These are phyloP conservation scores for Hoplostethus atlanticus DNA, from an alignment of 2,797 vertebrate genomes.

Conservation along the genomic window DNA sequence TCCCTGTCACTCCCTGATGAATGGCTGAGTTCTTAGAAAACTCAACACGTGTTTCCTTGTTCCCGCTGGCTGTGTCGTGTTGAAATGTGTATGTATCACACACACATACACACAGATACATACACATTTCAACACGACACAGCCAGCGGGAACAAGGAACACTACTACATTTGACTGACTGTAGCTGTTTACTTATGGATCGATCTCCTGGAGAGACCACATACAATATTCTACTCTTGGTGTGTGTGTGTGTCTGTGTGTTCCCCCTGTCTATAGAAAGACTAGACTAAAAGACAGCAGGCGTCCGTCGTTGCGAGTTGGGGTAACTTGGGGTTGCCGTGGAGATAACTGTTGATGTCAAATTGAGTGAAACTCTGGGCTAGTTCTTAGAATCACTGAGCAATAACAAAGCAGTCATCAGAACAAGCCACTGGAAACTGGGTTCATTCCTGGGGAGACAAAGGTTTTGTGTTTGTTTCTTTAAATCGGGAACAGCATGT, in stretches of 20 bases:
- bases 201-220: neutral
- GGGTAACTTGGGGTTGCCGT: too few relatives aligned
- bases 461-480: constrained; percentile 30
- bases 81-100: constrained; percentile 21
- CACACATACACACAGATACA: neutral
- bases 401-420: constrained; percentile 28
- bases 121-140: neutral
- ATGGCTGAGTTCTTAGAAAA: constrained; percentile 73
- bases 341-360: constrained; percentile 18
- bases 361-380: neutral
- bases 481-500: constrained; percentile 32
- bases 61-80: constrained; percentile 22
- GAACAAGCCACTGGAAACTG: constrained; percentile 13
- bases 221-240: neutral
- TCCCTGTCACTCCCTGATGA: constrained; percentile 51
- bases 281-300: constrained; percentile 28
- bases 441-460: too few relatives aligned
- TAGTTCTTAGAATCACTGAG: constrained; percentile 66
- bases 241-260: constrained; percentile 6
- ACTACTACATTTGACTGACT: neutral
- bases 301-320: neutral
- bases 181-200: neutral
- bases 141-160: too few relatives aligned
- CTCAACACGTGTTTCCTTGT: constrained; percentile 63
- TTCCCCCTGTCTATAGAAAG: constrained; percentile 1